phyloP scores from a whole-genome alignment of 2,888 invertebrate genomes.

The Drosophila helvetica region DNA sequence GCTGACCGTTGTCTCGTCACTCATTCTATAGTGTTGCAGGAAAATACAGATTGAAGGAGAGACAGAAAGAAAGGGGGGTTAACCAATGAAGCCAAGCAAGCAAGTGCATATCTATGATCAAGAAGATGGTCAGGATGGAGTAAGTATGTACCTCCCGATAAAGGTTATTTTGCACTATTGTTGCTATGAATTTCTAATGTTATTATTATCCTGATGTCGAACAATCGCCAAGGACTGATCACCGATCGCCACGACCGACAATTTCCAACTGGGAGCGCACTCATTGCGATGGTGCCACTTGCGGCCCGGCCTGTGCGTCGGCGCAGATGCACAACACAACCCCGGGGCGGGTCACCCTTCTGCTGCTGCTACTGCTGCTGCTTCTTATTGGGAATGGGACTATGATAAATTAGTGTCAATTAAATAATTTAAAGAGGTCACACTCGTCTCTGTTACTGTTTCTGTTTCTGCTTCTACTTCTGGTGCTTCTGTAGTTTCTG shows the following conservation, averaged over 20 bases:
- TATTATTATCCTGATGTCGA: constrained; percentile 6
- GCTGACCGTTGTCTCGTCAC: constrained; percentile 54
- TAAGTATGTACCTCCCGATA: background rate
- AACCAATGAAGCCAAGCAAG: background rate
- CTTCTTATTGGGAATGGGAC: constrained; percentile 28
- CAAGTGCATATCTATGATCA: background rate
- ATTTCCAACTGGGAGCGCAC: constrained; percentile 43
- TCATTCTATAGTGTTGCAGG: constrained; percentile 58
- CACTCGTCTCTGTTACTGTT: constrained; percentile 49
- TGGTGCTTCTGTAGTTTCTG: constrained; percentile 9
- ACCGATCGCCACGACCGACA: constrained; percentile 46
- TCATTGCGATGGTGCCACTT: constrained; percentile 20
- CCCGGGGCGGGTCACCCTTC: constrained; percentile 43
- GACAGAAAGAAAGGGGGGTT: background rate
- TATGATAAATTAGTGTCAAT: constrained; percentile 84
- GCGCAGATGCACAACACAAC: constrained; percentile 23
- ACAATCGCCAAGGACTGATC: constrained; percentile 9
- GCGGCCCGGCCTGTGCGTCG: constrained; percentile 28
- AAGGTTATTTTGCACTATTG: background rate
- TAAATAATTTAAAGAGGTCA: constrained; percentile 84
- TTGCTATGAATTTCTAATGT: background rate
- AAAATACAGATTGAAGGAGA: background rate
- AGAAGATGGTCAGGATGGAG: background rate
- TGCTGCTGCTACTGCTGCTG: constrained; percentile 42
- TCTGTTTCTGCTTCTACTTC: constrained; percentile 8